A percentile compares a stretch with the other conserved stretches of the same genome.
These are phyloP conservation scores for Poicephalus meyeri DNA, from an alignment of 2,113 vertebrate species.

Conservation along the genomic window DNA sequence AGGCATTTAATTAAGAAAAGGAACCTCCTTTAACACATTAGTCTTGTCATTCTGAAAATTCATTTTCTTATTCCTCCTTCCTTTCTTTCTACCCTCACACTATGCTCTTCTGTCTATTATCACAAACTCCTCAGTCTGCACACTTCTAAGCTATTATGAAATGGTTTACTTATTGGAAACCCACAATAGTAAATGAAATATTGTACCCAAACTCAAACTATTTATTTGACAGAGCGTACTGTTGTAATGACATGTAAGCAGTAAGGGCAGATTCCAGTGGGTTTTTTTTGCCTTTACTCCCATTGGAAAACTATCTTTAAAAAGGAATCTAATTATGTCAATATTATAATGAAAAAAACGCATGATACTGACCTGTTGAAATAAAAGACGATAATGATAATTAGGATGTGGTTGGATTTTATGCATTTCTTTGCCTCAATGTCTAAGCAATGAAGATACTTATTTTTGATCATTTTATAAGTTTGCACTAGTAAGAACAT, in stretches of 20 bases:
- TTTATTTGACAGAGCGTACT: neutral
- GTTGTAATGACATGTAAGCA: neutral
- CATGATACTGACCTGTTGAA: neutral
- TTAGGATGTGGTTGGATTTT: neutral
- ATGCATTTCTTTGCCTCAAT: neutral
- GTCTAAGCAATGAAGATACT: neutral
- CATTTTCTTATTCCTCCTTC: constrained; percentile 21
- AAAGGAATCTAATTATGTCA: constrained; percentile 4
- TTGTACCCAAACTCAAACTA: neutral
- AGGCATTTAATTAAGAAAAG: constrained; percentile 53
- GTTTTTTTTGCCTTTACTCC: neutral
- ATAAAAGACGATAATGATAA: neutral
- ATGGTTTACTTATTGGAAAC: neutral
- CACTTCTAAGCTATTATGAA: neutral
- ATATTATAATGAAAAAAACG: neutral
- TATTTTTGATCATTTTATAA: neutral
- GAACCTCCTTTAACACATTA: constrained; percentile 19
- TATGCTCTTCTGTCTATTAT: neutral
- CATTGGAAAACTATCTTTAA: neutral
- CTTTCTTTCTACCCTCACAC: neutral
- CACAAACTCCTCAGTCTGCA: neutral
- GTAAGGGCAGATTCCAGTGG: neutral
- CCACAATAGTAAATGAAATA: neutral
- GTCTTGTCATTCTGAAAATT: neutral
- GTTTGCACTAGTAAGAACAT: neutral